Base-by-base conservation (phyloP, 92 coral and sea anemone genomes). In the Porites lobata region DNA sequence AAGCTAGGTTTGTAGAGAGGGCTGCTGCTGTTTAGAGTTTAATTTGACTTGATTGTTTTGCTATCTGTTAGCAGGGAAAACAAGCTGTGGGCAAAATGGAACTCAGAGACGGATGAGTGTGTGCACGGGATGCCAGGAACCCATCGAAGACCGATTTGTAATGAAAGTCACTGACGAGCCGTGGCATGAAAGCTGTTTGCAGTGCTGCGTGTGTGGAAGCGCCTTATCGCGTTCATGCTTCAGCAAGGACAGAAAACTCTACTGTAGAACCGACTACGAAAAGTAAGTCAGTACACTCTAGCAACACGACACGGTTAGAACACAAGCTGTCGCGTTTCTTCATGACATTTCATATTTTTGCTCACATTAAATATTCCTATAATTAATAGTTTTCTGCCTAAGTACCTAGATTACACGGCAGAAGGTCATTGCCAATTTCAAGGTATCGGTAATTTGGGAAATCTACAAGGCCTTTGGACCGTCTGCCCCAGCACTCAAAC, bases 141-240 rank as follows among this genome's bases (percentile, higher is more conserved):
- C 99, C 47, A 98, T 98, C 21, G 99, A 98, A 84, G 99, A 98
- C 92, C 93, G 99, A 79, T 98, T 98, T 79, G 96, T 98, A 72
- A 98, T 98, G 99, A 98, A 98, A 87, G 99, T 98, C 9, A 96
- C 93, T 81, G 99, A 98, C 80, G 99, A 98, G 57, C 95, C 99
- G 9, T 98, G 99, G 99, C 99, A 98, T 74, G 99, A 98, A 80
- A 96, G 92, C 88, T 98, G 99, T 72, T 88, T 98, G 59, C 99
- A 98, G 69, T 98, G 99, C 88, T 98, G 99, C 75, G 94, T 96
- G 22, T 98, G 99, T 86, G 93, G 98, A 19, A 86, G 92, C 9
- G 95, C 95, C 7, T 82, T 98, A 56, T 98, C 99, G 13, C 87
- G 99, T 90, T 96, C 98, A 12, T 98, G 99, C 89, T 98, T 98